phyloP scores from a whole-genome alignment of 1,140 invertebrate species.

The Drosophila paulistorum region DNA sequence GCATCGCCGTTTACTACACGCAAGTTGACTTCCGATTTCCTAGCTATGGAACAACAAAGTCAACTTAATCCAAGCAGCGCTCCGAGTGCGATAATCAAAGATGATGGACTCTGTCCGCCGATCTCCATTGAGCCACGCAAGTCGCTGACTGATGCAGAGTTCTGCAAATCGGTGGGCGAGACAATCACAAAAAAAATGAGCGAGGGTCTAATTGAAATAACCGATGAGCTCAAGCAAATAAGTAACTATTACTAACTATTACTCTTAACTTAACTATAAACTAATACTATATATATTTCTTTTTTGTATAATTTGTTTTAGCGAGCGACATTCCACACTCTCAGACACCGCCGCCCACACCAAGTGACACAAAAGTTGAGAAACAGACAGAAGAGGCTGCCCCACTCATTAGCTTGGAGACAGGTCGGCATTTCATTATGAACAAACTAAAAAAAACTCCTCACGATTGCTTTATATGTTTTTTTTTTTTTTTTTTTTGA shows the following conservation, averaged over 20 bases:
- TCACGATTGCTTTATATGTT: not conserved
- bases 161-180: conserved; percentile 81
- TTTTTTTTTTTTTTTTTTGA: not conserved
- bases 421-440: conserved; percentile 34
- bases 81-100: conserved; percentile 47
- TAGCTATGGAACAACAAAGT: conserved; percentile 52
- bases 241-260: conserved; percentile 36
- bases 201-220: conserved; percentile 76
- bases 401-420: conserved; percentile 52
- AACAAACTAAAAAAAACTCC: not conserved
- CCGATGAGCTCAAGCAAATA: conserved; percentile 73
- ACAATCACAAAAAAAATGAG: conserved; percentile 83
- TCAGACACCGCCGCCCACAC: conserved; percentile 82
- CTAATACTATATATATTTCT: no score
- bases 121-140: conserved; percentile 72
- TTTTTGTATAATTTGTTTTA: conserved; percentile 14
- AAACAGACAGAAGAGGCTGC: conserved; percentile 58
- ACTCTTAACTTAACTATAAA: not conserved
- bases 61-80: conserved; percentile 34
- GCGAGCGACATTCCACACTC: conserved; percentile 79
- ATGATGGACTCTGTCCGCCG: conserved; percentile 56
- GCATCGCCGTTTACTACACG: conserved; percentile 46
- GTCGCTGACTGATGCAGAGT: conserved; percentile 79
- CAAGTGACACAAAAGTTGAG: conserved; percentile 74
- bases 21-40: conserved; percentile 61